Evolutionary conservation across 2,113 vertebrate genomes (phyloP).

Genomic region (Hyaena hyaena): DNA sequence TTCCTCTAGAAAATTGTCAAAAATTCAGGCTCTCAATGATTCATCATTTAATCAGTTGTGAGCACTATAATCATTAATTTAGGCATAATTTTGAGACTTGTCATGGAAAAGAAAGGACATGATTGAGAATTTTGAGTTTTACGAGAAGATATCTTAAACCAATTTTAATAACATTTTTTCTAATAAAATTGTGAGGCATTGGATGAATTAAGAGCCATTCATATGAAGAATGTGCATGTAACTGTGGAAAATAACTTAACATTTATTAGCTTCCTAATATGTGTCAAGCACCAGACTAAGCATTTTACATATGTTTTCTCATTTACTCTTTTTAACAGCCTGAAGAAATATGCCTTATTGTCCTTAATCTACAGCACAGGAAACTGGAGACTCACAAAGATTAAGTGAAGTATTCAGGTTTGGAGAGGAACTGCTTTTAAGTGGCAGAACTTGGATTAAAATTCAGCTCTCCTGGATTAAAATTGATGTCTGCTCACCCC

Average conservation of each 20-base stretch:
- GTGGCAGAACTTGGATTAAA: not conserved
- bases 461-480: not conserved
- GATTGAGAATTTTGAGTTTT: not conserved
- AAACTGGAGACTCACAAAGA: slow-evolving; percentile 39
- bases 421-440: slow-evolving; percentile 31
- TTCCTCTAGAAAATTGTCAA: not conserved
- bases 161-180: slow-evolving; percentile 16
- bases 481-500: not conserved
- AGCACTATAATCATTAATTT: not conserved
- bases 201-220: not conserved
- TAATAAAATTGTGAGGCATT: not conserved
- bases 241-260: not conserved
- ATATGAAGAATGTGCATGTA: not conserved
- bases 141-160: not conserved
- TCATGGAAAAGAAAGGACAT: not conserved
- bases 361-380: not conserved
- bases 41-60: not conserved
- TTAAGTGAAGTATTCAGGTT: slow-evolving; percentile 6
- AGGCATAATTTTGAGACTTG: not conserved
- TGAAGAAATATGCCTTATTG: not conserved
- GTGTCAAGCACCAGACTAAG: not conserved
- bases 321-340: slow-evolving; percentile 11
- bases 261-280: not conserved
- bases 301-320: slow-evolving; percentile 9
- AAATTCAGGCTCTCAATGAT: not conserved